Conservation (phyloP, 2,888 invertebrate species). For the Leucophora obtusa region DNA sequence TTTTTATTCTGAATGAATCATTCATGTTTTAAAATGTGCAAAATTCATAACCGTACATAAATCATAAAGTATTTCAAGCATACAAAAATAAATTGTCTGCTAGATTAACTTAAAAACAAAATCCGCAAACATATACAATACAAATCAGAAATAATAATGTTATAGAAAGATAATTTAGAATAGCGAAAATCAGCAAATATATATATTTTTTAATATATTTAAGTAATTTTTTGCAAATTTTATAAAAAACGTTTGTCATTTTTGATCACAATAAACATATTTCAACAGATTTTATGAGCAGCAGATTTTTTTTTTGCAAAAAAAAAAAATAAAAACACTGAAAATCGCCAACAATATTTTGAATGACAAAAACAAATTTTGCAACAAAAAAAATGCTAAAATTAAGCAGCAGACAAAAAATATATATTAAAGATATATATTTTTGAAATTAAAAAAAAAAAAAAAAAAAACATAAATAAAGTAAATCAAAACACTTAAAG, state of each 20-base stretch:
- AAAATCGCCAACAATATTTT: constrained; percentile 33
- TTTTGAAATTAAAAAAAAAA: background rate
- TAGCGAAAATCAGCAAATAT: background rate
- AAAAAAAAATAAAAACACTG: constrained; percentile 29
- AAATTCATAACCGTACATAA: constrained; percentile 64
- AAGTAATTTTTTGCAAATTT: constrained; percentile 47
- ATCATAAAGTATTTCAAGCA: constrained; percentile 66
- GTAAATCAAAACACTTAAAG: background rate
- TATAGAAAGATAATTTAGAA: constrained; percentile 3
- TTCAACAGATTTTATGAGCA: constrained; percentile 59
- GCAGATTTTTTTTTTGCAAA: constrained; percentile 19
- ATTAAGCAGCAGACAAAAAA: constrained; percentile 21
- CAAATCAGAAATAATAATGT: background rate
- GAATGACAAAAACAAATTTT: constrained; percentile 55
- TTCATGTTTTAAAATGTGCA: constrained; percentile 36
- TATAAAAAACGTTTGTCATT: constrained; percentile 59
- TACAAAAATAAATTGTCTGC: constrained; percentile 58
- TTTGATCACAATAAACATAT: constrained; percentile 61
- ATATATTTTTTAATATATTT: constrained; percentile 47
- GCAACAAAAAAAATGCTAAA: constrained; percentile 22
- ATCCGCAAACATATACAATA: background rate
- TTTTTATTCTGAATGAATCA: constrained; percentile 50
- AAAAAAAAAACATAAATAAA: background rate
- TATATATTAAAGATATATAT: background rate
- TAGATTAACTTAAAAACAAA: constrained; percentile 42